These are phyloP conservation scores for Microtus montanus DNA, from an alignment of 2,113 vertebrate genomes.

Conservation along the genomic window DNA sequence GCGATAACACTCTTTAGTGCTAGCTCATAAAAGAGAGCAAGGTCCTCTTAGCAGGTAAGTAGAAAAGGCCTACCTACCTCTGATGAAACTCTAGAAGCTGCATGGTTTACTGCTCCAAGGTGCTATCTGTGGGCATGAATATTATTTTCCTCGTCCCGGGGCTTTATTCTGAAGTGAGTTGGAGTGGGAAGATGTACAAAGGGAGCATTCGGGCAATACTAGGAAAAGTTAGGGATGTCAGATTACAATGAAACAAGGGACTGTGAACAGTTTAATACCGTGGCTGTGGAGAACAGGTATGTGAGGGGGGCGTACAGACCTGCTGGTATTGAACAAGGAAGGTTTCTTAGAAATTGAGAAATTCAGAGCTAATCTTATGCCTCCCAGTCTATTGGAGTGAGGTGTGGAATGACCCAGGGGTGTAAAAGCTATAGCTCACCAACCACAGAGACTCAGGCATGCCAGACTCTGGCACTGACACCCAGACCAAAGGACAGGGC, in stretches of 20 bases:
- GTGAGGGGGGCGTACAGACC: neutral
- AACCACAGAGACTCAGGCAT: neutral
- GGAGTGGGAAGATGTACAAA: neutral
- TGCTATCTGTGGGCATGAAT: neutral
- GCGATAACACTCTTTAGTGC: neutral
- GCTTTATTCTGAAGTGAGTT: neutral
- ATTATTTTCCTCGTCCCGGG: neutral
- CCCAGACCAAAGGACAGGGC: neutral
- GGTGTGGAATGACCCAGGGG: neutral
- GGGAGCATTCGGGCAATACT: too few relatives aligned
- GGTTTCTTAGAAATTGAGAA: neutral
- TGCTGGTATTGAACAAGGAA: neutral
- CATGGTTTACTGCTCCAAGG: neutral
- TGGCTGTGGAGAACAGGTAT: neutral
- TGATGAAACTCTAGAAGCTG: neutral
- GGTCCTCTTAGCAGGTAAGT: neutral
- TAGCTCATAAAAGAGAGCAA: neutral
- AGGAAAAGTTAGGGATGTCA: neutral
- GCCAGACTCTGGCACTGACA: neutral
- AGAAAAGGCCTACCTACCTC: neutral
- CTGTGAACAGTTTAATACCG: neutral
- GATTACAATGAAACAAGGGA: neutral
- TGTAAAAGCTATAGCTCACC: neutral
- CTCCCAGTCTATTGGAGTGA: neutral
- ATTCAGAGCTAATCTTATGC: neutral